Conservation (phyloP, 1,140 invertebrate genomes). For the Rhopalosiphum maidis region DNA sequence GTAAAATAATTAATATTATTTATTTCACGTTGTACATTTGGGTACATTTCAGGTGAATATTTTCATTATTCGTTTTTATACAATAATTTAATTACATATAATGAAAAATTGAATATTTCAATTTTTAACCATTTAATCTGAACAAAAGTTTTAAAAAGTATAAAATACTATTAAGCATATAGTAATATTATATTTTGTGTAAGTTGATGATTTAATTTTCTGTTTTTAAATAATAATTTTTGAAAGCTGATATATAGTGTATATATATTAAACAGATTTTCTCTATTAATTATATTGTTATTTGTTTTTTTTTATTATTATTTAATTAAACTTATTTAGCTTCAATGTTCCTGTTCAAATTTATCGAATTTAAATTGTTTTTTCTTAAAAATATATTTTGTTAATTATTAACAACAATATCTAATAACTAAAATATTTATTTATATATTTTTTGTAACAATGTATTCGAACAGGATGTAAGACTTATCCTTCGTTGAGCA, state of each 20-base stretch:
- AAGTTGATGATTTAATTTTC: background rate
- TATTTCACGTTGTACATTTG: background rate
- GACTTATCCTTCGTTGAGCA: background rate
- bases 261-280: background rate
- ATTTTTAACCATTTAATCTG: background rate
- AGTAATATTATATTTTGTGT: background rate
- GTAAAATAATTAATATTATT: background rate
- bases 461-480: background rate
- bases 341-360: conserved; percentile 5
- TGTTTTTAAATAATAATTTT: background rate
- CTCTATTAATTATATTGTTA: background rate
- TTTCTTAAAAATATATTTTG: background rate
- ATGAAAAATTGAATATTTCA: background rate
- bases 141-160: background rate
- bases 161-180: background rate
- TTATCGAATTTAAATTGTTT: background rate
- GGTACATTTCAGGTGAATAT: background rate
- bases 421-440: background rate
- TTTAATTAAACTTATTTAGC: background rate
- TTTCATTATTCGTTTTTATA: background rate
- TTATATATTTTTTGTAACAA: background rate
- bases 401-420: background rate
- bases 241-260: background rate
- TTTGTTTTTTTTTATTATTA: background rate
- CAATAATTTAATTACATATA: background rate